A percentile compares a stretch with the other conserved stretches of the same genome.
These are phyloP conservation scores for Schizopygopsis pylzovi DNA, from an alignment of 2,797 vertebrate species.

Conservation along the genomic window DNA sequence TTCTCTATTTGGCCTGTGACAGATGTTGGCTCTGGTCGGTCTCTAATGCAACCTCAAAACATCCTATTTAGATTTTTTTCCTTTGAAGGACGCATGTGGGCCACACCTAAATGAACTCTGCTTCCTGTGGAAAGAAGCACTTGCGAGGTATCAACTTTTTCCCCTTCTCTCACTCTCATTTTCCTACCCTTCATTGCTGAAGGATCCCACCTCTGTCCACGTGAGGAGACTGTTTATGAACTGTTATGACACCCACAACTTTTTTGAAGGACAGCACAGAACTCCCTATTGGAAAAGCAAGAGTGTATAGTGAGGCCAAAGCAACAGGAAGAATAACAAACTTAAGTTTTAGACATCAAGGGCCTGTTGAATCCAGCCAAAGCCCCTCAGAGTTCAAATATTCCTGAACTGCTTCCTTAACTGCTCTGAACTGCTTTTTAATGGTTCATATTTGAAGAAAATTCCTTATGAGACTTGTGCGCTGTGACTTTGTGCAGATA, in stretches of 20 bases:
- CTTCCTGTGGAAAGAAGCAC: slow-evolving; percentile 31
- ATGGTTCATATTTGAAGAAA: slow-evolving; percentile 25
- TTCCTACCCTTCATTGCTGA: slow-evolving; percentile 23
- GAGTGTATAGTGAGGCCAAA: slow-evolving; percentile 2
- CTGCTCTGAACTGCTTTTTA: slow-evolving; percentile 17
- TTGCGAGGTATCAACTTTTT: slow-evolving; percentile 25
- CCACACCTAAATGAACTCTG: slow-evolving; percentile 29
- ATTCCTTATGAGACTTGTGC: slow-evolving; percentile 19
- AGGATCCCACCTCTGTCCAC: slow-evolving; percentile 41
- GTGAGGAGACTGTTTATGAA: slow-evolving; percentile 52
- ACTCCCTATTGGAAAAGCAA: slow-evolving; percentile 40
- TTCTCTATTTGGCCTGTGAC: slow-evolving; percentile 30
- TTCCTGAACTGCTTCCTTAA: neutral
- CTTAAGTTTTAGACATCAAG: neutral
- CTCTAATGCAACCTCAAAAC: slow-evolving; percentile 45
- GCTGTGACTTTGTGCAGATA: slow-evolving; percentile 23
- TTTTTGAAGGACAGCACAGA: slow-evolving; percentile 23
- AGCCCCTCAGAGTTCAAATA: neutral
- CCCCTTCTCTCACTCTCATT: slow-evolving; percentile 22
- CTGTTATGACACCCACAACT: slow-evolving; percentile 50
- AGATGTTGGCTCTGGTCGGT: slow-evolving; percentile 19
- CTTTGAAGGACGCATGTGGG: slow-evolving; percentile 30
- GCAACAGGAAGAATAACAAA: slow-evolving; percentile 15
- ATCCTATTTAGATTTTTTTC: slow-evolving; percentile 31
- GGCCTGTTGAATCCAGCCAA: neutral